Base-by-base conservation (phyloP, 1,140 invertebrate genomes). In the Caerostris darwini region DNA sequence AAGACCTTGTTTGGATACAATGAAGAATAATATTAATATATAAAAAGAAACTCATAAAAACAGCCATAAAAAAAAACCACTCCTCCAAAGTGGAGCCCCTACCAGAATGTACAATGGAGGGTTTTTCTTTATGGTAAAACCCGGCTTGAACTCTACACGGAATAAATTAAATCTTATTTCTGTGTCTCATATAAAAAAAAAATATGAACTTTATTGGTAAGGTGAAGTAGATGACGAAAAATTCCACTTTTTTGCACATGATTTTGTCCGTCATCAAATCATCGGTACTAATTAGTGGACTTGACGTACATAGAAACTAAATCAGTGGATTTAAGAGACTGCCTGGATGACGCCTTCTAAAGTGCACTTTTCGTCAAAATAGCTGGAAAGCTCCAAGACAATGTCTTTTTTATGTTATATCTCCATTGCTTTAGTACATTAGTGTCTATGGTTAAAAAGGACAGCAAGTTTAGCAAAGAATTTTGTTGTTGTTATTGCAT, bases 1-100 rank as follows among this genome's bases (percentile, higher is more conserved):
- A 77, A 34, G 71, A 77, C 34, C 71, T 77, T 77, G 19, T 77
- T 77, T 34, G 34, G 71, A 12, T 34, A 77, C 71, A 77, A 77
- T 77, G 71, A 50, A 77, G 34, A 77, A 77, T 53, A 77, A 34
- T 34, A 34, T 1, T 34, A 34, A 34, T 34, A 34, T 34, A 34
- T 34, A 34, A 34, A 34, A 77, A 77, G 53, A 77, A 71, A 77
- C 3, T 67, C 14, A 67, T 67, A 67, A 17, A 17, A 67, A 67
- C 50, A 77, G 53, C 34, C 34, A 3, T 50, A 12, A 53, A 50
- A 77, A n/a, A 77, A 77, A 77, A 50, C 34, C 34, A 4, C 34
- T 50, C 71, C 10, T 50, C 34, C 50, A 5, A 10, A 50, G 34
- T 50, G 34, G 34, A 50, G 34, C 50, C 71, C 71, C 71, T 77